Base-by-base conservation (phyloP, 2,113 vertebrate species). In the Caretta caretta region DNA sequence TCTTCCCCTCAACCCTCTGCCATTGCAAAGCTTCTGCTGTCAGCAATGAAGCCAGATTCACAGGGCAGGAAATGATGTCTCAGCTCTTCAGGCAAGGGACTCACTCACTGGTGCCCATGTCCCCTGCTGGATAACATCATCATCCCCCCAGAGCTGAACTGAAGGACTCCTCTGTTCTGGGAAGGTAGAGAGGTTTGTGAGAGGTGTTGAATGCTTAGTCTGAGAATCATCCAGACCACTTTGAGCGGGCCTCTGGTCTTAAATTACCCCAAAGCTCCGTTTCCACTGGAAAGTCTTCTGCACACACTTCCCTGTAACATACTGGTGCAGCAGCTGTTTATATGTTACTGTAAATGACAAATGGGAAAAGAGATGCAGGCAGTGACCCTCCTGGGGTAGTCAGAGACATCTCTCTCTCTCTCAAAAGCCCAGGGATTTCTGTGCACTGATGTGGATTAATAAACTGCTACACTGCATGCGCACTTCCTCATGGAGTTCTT, bases 301-400 rank as follows among this genome's bases (percentile, higher is more conserved):
- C 5, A 24, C 75, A 14, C 0, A 0, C 76, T 92, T 75, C 31
- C 54, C 72, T 0, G 0, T 57, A 11, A 84, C 1, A 1, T 42
- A 1, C 57, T 83, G 83, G 24, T 8, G 2, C 76, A 10, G 38
- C 29, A 78, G 9, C 83, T 1, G 0, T 1, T 86, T 22, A 48
- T 59, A 57, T 91, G 86, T 76, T 27, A 3, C 35, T 3, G 0
- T 1, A 53, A 75, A n/a, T 54, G 84, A 65, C 46, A 57, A 80
- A 89, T 54, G 90, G 88, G 91, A 20, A 91, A 83, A 78, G 86
- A 51, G 53, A 86, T 59, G 86, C 93, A 97, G 95, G 91, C 95
- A 95, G 93, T 86, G 78, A 91, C 84, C 89, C 92, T 97, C n/a
- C 81, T 96, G 87, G 87, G 93, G 83, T 83, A 81, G 87, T 94